Evolutionary conservation across 2,888 invertebrate species (phyloP), one percentile per base, ranked within the genome.

Genomic region (Eustalomyia histrio): DNA sequence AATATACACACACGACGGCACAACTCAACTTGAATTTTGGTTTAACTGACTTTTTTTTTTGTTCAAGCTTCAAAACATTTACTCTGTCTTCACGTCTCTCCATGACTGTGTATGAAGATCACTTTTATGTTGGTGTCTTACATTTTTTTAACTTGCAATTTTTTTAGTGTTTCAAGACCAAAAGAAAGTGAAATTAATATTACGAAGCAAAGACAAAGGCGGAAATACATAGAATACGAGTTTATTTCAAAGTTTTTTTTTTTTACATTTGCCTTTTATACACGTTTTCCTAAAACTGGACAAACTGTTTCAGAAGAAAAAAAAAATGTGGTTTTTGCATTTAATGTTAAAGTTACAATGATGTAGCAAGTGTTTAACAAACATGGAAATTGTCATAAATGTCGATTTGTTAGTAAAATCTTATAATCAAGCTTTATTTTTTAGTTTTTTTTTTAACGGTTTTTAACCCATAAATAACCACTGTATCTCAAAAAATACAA

Each of bases 151-250:
- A 52, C 24, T 61, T 61, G 61, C 21, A 58, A 55, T 47, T 47
- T 47, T 47, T n/a, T 52, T 39, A 74, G 21, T 69, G 35, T 78
- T 81, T 78, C 80, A 81, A 81, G 80, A 78, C 74, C 80, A 81
- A 81, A 81, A 74, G 80, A 81, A 81, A 81, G 80, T 76, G 80
- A 81, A 81, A 81, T 57, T 81, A 50, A 67, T 72, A 79, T 76
- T 73, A 74, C 80, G 74, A 58, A 69, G 60, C 43, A 71, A 17
- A 33, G 58, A 43, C 55, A 29, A 69, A 63, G 53, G 65, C 58
- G 79, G 72, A 73, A 73, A 68, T 65, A 57, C 7, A 43, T 33
- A 39, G 50, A 63, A 35, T 58, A 17, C 2, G 29, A 65, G n/a
- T 53, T 16, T 39, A 33, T 47, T 4, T 47, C 12, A n/a, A n/a